Base-by-base conservation (phyloP, 2,888 invertebrate species). In the Heteropelma amictum region DNA sequence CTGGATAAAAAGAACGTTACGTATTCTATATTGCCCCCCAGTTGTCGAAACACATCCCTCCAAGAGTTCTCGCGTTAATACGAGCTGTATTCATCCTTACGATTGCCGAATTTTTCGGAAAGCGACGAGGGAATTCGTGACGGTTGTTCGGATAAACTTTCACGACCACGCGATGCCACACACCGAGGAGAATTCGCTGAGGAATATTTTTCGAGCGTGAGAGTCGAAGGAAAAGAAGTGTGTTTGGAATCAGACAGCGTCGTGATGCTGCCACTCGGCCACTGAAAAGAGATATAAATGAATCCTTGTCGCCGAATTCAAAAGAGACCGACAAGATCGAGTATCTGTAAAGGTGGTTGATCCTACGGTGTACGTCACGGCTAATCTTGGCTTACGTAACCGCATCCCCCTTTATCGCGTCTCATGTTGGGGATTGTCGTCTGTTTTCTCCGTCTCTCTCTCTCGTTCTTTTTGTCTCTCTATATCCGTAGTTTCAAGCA, bases 331-430 rank as follows among this genome's bases (percentile, higher is more conserved):
- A 64, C 72, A 65, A 42, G 53, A 67, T 33, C 60, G 35, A 61
- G 72, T 63, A 68, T 40, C 30, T 56, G 67, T 49, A 68, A 49
- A 72, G 58, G 76, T 75, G 65, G 71, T 71, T 75, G 67, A 76
- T 76, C 72, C 63, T 21, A 76, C 77, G 63, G 79, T 72, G 76
- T 61, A 79, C 61, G 69, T 71, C 65, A 69, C 61, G 72, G 75
- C 77, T 79, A 77, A 80, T 80, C 80, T 75, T 68, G 73, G 77
- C 76, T 76, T 72, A 79, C 58, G 72, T 77, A 79, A 79, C 68
- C 65, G 58, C 67, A n/a, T n/a, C n/a, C 72, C 65, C 58, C 65
- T 72, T 67, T 60, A 60, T 53, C 47, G 17, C 35, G 26, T 53
- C 65, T 60, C 72, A 42, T 54, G 45, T 60, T 77, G 64, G 74